phyloP scores from a whole-genome alignment of 2,113 vertebrate genomes.

The Lates calcarifer region DNA sequence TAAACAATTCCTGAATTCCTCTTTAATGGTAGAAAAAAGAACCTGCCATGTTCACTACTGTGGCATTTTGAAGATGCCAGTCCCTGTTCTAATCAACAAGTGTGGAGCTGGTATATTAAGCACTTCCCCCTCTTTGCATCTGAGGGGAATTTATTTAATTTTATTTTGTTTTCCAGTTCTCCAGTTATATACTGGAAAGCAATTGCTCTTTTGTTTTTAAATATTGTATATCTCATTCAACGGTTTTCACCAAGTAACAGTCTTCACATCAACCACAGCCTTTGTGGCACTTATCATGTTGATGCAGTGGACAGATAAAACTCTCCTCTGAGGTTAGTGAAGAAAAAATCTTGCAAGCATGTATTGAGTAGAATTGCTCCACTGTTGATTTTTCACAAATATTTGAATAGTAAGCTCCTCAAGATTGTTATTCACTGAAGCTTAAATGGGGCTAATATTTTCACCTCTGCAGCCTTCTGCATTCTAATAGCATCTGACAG shows the following conservation, averaged over 20 bases:
- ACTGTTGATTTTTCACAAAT: background rate
- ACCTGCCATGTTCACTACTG: conserved; percentile 34
- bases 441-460: conserved; percentile 24
- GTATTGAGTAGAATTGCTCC: background rate
- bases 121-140: background rate
- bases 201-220: too few species aligned
- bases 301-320: conserved; percentile 23
- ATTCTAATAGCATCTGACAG: conserved; percentile 45
- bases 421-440: conserved; percentile 23
- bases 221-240: too few species aligned
- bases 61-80: conserved; percentile 38
- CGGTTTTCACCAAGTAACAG: background rate
- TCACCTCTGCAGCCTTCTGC: conserved; percentile 33
- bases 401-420: conserved; percentile 9
- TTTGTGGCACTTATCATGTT: background rate
- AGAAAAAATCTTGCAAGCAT: background rate
- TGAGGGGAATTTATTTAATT: background rate
- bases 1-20: conserved; percentile 44
- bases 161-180: background rate
- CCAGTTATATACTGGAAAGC: background rate
- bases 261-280: background rate
- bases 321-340: background rate
- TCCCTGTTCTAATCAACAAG: conserved; percentile 34
- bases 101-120: background rate
- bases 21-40: conserved; percentile 34